A percentile compares a stretch with the other conserved stretches of the same genome.
phyloP scores from a whole-genome alignment of 2,888 invertebrate genomes.

The Andrena bucephala region DNA sequence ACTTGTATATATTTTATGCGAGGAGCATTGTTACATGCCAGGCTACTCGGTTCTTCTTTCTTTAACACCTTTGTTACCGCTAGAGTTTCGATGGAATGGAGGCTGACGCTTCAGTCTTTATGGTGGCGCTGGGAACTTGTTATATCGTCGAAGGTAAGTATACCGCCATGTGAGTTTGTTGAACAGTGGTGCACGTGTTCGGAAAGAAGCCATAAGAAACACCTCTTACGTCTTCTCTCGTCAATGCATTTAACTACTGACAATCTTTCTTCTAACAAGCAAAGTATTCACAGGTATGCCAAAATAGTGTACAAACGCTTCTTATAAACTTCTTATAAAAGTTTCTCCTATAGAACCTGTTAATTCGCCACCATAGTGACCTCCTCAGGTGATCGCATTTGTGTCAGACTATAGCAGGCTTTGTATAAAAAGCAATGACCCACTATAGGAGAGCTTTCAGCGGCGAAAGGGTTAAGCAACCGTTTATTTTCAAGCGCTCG shows the following conservation, averaged over 20 bases:
- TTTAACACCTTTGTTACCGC: background rate
- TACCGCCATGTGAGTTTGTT: too few relatives aligned
- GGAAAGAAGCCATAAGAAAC: too few relatives aligned
- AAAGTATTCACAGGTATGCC: background rate
- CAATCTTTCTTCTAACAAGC: background rate
- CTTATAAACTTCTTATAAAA: background rate
- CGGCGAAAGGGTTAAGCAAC: constrained; percentile 26
- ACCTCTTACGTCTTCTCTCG: too few relatives aligned
- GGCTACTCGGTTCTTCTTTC: background rate
- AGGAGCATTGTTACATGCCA: background rate
- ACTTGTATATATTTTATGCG: constrained; percentile 68
- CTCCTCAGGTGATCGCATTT: too few relatives aligned
- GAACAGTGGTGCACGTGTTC: too few relatives aligned
- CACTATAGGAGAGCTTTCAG: constrained; percentile 30
- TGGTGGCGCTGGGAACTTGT: background rate
- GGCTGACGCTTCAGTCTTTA: background rate
- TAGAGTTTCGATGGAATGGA: background rate
- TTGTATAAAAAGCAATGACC: constrained; percentile 33
- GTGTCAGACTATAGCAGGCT: background rate
- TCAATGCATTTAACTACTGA: too few relatives aligned
- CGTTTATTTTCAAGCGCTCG: constrained; percentile 33
- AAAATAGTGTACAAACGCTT: background rate
- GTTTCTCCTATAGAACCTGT: background rate
- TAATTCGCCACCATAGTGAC: background rate
- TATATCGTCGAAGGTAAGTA: too few relatives aligned